These are phyloP conservation scores for Avahi laniger DNA, from an alignment of 2,797 vertebrate genomes.

Conservation along the genomic window DNA sequence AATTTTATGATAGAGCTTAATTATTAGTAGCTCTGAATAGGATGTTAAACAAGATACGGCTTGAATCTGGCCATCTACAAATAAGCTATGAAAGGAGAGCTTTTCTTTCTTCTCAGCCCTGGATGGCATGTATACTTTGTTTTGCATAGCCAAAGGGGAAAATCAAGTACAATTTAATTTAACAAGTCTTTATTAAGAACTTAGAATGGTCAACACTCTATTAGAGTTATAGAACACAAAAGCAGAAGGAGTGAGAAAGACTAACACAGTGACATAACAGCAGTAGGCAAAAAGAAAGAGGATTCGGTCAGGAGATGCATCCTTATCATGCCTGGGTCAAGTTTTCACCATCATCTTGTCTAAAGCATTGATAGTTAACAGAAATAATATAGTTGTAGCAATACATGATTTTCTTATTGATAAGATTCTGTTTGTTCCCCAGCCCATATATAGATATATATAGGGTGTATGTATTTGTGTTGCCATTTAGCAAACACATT, in stretches of 20 bases:
- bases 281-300: background rate
- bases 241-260: background rate
- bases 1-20: background rate
- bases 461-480: background rate
- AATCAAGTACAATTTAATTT: slow-evolving; percentile 57
- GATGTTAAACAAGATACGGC: background rate
- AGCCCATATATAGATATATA: background rate
- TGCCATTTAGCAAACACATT: background rate
- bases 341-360: background rate
- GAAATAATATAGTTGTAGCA: background rate
- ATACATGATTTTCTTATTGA: background rate
- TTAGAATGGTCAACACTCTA: background rate
- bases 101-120: background rate
- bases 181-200: slow-evolving; percentile 12
- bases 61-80: background rate
- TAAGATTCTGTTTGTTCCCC: too few relatives aligned
- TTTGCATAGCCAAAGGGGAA: background rate
- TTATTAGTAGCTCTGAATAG: background rate
- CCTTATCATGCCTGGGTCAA: background rate
- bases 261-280: background rate
- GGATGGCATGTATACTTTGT: background rate
- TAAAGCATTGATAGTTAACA: background rate
- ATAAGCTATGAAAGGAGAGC: background rate
- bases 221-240: background rate
- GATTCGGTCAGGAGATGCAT: background rate